A percentile compares a stretch with the other conserved stretches of the same genome.
Evolutionary conservation across 2,888 invertebrate species (phyloP).

Genomic region (Euplexia lucipara): DNA sequence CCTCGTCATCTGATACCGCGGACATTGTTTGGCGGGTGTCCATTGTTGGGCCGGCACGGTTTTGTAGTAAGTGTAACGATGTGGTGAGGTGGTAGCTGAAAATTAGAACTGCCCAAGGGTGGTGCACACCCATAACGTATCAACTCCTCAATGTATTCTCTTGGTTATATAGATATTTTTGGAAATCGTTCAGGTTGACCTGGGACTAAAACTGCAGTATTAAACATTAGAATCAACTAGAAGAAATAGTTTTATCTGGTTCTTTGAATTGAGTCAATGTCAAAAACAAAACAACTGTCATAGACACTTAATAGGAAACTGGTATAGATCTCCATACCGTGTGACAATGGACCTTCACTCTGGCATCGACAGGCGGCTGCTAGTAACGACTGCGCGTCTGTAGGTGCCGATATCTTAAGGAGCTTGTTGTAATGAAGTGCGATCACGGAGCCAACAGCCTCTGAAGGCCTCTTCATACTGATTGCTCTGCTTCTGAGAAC

Average conservation of each 20-base stretch:
- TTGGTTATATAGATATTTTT: background rate
- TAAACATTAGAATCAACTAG: background rate
- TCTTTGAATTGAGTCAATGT: background rate
- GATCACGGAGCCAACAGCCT: conserved; percentile 54
- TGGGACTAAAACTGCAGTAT: background rate
- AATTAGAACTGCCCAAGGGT: background rate
- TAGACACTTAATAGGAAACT: background rate
- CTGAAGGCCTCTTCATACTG: conserved; percentile 45
- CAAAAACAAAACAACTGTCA: background rate
- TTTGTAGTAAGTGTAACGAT: conserved; percentile 2
- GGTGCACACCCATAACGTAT: background rate
- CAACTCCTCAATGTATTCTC: background rate
- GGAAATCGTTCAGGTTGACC: background rate
- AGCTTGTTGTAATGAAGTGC: conserved; percentile 62
- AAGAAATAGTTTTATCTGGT: too few relatives aligned
- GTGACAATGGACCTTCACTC: conserved; percentile 49
- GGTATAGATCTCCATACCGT: conserved; percentile 10
- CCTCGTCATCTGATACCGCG: conserved; percentile 84
- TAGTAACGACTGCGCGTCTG: conserved; percentile 60
- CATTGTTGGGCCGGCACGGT: conserved; percentile 62
- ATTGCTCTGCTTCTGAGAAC: conserved; percentile 57
- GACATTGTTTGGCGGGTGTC: conserved; percentile 71
- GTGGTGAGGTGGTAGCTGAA: background rate
- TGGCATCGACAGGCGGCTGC: conserved; percentile 68
- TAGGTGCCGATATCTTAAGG: conserved; percentile 62